Conservation (phyloP, 1,140 invertebrate genomes). For the Eriosoma lanigerum region DNA sequence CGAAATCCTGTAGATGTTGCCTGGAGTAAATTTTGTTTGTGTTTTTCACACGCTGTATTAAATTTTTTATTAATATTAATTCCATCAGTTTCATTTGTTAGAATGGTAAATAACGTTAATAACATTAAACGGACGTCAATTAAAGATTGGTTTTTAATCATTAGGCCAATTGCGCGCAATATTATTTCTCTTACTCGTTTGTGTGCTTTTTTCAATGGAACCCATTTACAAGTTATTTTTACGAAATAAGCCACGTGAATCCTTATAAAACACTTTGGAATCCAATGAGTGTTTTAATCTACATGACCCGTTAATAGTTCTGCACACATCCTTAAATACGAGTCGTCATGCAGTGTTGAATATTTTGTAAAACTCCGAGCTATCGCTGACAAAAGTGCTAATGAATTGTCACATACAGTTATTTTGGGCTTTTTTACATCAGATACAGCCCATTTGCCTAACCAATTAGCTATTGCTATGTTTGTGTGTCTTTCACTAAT, state of each 20-base stretch:
- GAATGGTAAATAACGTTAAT: neutral
- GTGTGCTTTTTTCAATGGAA: neutral
- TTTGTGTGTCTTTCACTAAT: slow-evolving; percentile 12
- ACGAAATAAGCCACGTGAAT: neutral
- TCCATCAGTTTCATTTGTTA: slow-evolving; percentile 1
- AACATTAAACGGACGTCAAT: neutral
- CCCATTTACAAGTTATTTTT: neutral
- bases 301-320: neutral
- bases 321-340: slow-evolving; percentile 3
- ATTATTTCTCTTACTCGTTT: neutral
- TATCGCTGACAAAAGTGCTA: slow-evolving; percentile 4
- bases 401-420: neutral
- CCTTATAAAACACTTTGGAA: neutral
- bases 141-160: slow-evolving; percentile 1
- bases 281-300: neutral
- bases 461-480: neutral
- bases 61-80: neutral
- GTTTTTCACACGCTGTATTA: neutral
- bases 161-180: neutral
- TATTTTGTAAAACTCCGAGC: neutral
- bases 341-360: neutral
- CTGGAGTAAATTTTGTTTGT: neutral
- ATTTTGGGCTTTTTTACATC: neutral
- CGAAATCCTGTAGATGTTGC: too few relatives aligned
- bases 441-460: neutral